Evolutionary conservation across 2,113 vertebrate species (phyloP).

Genomic region (Cheirogaleus medius): DNA sequence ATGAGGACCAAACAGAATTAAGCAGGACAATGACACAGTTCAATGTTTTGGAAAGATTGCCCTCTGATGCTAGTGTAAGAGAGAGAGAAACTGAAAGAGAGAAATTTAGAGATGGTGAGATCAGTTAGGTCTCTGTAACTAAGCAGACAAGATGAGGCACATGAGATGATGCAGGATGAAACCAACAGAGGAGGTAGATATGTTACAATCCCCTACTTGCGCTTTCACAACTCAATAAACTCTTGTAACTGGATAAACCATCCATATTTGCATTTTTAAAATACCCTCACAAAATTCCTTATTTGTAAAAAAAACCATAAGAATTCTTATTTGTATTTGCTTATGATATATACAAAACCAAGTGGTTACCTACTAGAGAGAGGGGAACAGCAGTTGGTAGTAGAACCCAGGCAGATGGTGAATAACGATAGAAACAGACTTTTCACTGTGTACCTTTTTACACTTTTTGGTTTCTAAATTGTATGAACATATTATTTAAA

Average conservation of each 20-base stretch:
- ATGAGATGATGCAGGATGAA: not conserved
- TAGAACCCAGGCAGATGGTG: not conserved
- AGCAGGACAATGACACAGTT: not conserved
- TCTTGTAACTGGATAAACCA: not conserved
- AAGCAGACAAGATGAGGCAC: not conserved
- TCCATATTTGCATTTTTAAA: not conserved
- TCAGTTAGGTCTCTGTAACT: not conserved
- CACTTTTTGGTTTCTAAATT: constrained; percentile 22
- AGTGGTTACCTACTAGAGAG: not conserved
- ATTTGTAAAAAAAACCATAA: not conserved
- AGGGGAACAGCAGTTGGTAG: not conserved
- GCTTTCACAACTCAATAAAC: constrained; percentile 3
- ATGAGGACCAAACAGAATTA: not conserved
- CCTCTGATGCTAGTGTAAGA: not conserved
- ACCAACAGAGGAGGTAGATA: not conserved
- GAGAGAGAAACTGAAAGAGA: not conserved
- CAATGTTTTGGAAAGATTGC: not conserved
- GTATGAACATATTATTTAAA: not conserved
- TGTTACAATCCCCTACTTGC: not conserved
- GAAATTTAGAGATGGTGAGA: not conserved
- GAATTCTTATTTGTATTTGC: not conserved
- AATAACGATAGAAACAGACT: not conserved
- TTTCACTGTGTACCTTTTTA: not conserved
- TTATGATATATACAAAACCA: constrained; percentile 24
- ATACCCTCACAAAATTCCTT: not conserved